These are phyloP conservation scores for Bubo bubo DNA, from an alignment of 2,113 vertebrate genomes.

Conservation along the genomic window DNA sequence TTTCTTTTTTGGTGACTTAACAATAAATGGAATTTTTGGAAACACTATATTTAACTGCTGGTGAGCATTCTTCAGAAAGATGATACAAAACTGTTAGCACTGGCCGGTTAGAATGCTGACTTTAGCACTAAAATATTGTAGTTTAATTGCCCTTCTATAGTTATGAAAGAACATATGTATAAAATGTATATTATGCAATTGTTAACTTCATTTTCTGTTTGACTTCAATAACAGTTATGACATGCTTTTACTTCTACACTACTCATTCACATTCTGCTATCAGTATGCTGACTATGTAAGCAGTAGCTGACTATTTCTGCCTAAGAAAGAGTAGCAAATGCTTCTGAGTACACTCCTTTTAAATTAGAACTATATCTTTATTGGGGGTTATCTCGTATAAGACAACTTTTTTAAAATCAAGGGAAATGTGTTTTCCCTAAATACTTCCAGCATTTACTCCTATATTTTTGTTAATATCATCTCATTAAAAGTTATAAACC, in stretches of 20 bases:
- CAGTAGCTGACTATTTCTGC: constrained; percentile 49
- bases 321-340: neutral
- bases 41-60: neutral
- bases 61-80: neutral
- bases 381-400: neutral
- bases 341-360: neutral
- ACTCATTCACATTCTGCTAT: constrained; percentile 54
- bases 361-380: neutral
- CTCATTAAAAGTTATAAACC: neutral
- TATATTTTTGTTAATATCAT: neutral
- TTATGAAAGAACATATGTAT: neutral
- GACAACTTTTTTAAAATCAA: neutral
- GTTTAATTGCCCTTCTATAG: neutral
- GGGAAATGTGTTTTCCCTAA: neutral
- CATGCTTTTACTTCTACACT: constrained; percentile 42
- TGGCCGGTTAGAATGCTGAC: neutral
- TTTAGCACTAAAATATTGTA: neutral
- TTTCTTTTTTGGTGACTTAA: neutral
- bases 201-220: constrained; percentile 61
- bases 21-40: neutral
- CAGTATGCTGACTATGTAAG: constrained; percentile 48
- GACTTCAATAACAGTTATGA: neutral
- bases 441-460: neutral
- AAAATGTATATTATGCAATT: neutral
- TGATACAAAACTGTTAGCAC: neutral